Percentiles rank a stretch among this genome's conserved stretches.
phyloP scores from a whole-genome alignment of 2,113 vertebrate genomes.

The Stercorarius parasiticus region DNA sequence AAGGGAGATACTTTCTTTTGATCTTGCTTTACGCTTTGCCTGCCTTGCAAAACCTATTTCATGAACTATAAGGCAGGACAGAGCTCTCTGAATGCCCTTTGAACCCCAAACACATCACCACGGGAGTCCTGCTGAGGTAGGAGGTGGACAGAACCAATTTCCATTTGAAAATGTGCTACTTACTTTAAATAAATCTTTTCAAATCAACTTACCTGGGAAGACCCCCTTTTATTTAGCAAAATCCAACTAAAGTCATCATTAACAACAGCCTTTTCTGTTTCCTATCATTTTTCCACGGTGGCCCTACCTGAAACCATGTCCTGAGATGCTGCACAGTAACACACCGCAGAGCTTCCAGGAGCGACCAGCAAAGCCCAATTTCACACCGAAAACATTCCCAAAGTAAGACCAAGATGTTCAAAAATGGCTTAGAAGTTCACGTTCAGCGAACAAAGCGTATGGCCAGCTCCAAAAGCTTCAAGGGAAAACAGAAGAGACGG shows the following conservation, averaged over 20 bases:
- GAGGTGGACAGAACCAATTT: background rate
- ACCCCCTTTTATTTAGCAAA: background rate
- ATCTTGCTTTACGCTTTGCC: background rate
- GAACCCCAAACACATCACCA: background rate
- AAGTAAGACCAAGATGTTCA: background rate
- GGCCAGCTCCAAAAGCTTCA: background rate
- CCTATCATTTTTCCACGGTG: background rate
- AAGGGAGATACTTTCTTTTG: background rate
- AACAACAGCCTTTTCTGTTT: background rate
- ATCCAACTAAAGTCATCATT: background rate
- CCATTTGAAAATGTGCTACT: background rate
- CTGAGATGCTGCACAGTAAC: background rate
- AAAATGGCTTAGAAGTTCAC: background rate
- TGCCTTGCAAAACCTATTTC: background rate
- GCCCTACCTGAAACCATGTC: background rate
- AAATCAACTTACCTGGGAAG: background rate
- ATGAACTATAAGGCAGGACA: background rate
- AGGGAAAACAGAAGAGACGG: background rate
- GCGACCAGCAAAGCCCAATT: background rate
- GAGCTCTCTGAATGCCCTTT: background rate
- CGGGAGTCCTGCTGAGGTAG: background rate
- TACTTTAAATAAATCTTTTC: background rate
- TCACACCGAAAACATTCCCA: background rate
- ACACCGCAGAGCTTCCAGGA: background rate
- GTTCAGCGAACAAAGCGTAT: fast-evolving